Conservation (phyloP, 1,140 invertebrate genomes). For the Drosophila ohnishii region DNA sequence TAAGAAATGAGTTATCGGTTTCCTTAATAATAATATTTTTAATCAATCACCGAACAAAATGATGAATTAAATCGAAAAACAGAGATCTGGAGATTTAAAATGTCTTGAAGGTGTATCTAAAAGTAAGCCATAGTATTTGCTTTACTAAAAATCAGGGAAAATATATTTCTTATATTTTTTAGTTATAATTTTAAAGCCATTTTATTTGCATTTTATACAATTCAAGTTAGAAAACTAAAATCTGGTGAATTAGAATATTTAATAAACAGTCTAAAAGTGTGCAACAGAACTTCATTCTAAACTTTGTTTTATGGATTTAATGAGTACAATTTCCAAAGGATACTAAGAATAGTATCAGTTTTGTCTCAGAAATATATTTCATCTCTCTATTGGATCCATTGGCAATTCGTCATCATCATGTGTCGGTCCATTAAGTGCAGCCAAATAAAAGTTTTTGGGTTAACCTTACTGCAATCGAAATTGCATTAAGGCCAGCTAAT, state of each 20-base stretch:
- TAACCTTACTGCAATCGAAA: conserved; percentile 42
- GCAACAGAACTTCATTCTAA: too few species aligned
- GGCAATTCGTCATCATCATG: conserved; percentile 21
- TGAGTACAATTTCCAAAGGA: too few species aligned
- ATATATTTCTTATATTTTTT: background rate
- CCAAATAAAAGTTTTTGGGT: conserved; percentile 16
- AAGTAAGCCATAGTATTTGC: background rate
- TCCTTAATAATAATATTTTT: background rate
- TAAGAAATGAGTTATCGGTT: background rate
- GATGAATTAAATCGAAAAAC: background rate
- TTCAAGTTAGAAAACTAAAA: too few species aligned
- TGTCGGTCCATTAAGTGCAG: conserved; percentile 29
- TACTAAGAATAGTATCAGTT: background rate
- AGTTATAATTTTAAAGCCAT: background rate
- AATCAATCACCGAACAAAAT: background rate
- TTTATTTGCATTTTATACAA: too few species aligned
- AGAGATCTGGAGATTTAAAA: background rate
- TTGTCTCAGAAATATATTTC: background rate
- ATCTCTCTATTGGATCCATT: background rate
- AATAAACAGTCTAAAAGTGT: too few species aligned
- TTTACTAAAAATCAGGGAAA: background rate
- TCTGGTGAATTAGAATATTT: background rate
- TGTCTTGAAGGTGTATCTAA: background rate
- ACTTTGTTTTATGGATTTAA: too few species aligned
- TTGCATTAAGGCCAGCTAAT: conserved; percentile 46